Evolutionary conservation across 2,113 vertebrate species (phyloP).

Genomic region (Saiga tatarica): DNA sequence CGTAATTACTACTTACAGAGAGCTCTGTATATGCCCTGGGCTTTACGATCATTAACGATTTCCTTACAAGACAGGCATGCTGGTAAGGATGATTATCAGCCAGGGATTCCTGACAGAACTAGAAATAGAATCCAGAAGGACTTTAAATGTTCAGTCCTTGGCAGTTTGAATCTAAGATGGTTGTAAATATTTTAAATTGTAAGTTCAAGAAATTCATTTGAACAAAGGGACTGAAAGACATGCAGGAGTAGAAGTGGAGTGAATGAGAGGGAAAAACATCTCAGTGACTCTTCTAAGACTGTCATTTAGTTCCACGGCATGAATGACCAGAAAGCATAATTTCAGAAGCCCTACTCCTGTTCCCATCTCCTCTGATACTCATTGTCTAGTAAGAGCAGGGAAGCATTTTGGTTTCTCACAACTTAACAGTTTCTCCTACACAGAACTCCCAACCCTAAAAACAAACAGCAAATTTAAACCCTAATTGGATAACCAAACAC

Average conservation of each 20-base stretch:
- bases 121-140: not conserved
- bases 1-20: slow-evolving; percentile 61
- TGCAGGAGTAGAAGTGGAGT: not conserved
- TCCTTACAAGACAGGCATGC: not conserved
- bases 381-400: not conserved
- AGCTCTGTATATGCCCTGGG: slow-evolving; percentile 39
- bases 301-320: not conserved
- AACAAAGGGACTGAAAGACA: not conserved
- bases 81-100: not conserved
- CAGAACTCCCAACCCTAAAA: not conserved
- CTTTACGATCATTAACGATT: not conserved
- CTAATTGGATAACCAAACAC: not conserved
- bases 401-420: not conserved
- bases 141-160: not conserved
- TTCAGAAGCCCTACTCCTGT: not conserved
- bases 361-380: not conserved
- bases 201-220: not conserved
- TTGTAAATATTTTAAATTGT: not conserved
- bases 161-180: not conserved
- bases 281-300: not conserved
- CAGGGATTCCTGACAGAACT: not conserved
- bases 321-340: not conserved
- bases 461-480: not conserved
- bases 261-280: not conserved
- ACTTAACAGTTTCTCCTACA: not conserved